These are phyloP conservation scores for Saturnia japonica DNA, from an alignment of 2,888 invertebrate species.

Conservation along the genomic window DNA sequence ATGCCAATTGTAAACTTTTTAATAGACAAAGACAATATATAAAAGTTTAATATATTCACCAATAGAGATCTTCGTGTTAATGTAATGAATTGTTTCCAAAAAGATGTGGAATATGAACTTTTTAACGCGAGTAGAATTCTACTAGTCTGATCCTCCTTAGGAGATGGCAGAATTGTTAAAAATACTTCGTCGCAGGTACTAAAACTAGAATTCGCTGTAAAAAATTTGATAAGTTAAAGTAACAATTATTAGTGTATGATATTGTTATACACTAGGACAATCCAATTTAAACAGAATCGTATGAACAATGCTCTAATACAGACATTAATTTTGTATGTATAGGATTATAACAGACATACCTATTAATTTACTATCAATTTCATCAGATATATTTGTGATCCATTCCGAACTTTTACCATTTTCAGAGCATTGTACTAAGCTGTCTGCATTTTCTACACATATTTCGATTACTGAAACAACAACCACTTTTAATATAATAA, in stretches of 20 bases:
- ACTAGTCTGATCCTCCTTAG: slow-evolving; percentile 66
- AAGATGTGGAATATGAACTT: slow-evolving; percentile 68
- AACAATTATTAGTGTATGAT: neutral
- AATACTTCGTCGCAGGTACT: slow-evolving; percentile 56
- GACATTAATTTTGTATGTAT: neutral
- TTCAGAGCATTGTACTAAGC: slow-evolving; percentile 55
- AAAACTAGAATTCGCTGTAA: slow-evolving; percentile 37
- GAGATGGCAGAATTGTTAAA: slow-evolving; percentile 64
- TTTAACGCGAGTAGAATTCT: slow-evolving; percentile 69
- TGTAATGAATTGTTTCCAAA: slow-evolving; percentile 69
- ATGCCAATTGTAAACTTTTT: too few species aligned
- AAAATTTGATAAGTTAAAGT: neutral
- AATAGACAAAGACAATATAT: neutral
- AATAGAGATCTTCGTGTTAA: slow-evolving; percentile 66
- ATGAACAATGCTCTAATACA: too few species aligned
- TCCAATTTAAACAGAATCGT: too few species aligned
- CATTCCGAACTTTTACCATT: slow-evolving; percentile 64
- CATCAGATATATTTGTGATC: slow-evolving; percentile 53
- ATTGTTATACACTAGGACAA: too few species aligned
- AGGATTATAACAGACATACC: slow-evolving; percentile 40
- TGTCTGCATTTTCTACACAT: slow-evolving; percentile 55
- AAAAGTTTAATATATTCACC: slow-evolving; percentile 45
- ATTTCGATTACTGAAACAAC: slow-evolving; percentile 71
- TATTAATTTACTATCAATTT: slow-evolving; percentile 63
- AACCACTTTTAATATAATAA: neutral